Evolutionary conservation across 2,888 invertebrate species (phyloP), one percentile per base, ranked within the genome.

Genomic region (Idaea biselata): DNA sequence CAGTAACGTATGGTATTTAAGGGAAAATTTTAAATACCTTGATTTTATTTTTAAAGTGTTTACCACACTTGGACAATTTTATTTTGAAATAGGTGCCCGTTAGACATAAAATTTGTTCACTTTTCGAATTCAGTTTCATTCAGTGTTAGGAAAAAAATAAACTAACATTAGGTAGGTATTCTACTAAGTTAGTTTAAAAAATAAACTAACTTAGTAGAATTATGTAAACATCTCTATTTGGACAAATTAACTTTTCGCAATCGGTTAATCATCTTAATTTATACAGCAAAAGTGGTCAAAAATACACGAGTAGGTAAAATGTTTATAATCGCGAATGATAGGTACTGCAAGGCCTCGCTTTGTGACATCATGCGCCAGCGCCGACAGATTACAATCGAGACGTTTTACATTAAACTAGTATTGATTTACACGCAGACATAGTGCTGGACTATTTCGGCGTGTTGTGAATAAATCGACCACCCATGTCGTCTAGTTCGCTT

Each of bases 361-460:
- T 65, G 80, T 90, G 89, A 88, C 88, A 87, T 90, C 90, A 90
- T 76, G 77, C 74, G 77, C 79, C 77, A 74, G 76, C 77, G 70
- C 73, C 75, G 66, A 61, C 76, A 83, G 88, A 89, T 88, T 76
- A 86, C 87, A 86, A 88, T 89, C 90, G 81, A 80, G 78, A 82
- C 87, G 85, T 87, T 88, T 88, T 87, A 89, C 86, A 87, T 87
- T 84, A 89, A 84, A 83, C 81, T 84, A 81, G 78, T 86, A 87
- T 89, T 89, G 90, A 89, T 90, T 87, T 88, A 89, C 81, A 78
- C 76, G 75, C 73, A 74, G 77, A 80, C 79, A 73, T 69, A 72
- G 73, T 75, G 70, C 72, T 78, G 78, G 77, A 80, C 82, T 80
- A 77, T 82, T 85, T 83, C 76, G 77, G 77, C 78, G 80, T 78